Conservation (phyloP, 2,888 invertebrate species). For the Meta bourneti region DNA sequence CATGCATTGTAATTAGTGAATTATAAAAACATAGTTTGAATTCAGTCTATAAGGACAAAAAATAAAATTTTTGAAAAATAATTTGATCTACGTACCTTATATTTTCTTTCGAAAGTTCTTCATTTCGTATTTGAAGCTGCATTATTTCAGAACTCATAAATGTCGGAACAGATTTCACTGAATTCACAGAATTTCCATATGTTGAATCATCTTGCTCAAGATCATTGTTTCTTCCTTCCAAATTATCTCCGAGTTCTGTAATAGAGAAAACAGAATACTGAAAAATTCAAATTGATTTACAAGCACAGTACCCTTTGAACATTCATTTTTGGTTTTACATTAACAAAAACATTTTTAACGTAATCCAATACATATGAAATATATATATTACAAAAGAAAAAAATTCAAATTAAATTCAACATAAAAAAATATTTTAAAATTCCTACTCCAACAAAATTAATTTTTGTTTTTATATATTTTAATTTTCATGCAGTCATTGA, state of each 20-base stretch:
- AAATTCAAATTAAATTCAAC: no score
- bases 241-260: conserved; percentile 58
- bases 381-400: neutral
- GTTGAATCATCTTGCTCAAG: conserved; percentile 83
- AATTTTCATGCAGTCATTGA: neutral
- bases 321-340: neutral
- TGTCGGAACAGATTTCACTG: conserved; percentile 80
- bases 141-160: conserved; percentile 36
- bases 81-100: conserved; percentile 22
- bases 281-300: conserved; percentile 33
- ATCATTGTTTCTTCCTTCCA: conserved; percentile 77
- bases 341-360: neutral
- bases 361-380: no score
- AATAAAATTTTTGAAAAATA: conserved; percentile 5
- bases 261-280: conserved; percentile 4
- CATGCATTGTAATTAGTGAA: neutral
- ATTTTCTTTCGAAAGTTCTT: conserved; percentile 74
- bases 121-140: conserved; percentile 64
- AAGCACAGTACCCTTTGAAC: neutral
- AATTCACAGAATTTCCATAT: conserved; percentile 85
- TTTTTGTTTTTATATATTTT: neutral
- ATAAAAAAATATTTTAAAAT: no score
- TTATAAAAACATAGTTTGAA: neutral
- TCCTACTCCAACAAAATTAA: neutral
- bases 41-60: neutral